Conservation (phyloP, 1,140 invertebrate genomes). For the Drosophila triauraria region DNA sequence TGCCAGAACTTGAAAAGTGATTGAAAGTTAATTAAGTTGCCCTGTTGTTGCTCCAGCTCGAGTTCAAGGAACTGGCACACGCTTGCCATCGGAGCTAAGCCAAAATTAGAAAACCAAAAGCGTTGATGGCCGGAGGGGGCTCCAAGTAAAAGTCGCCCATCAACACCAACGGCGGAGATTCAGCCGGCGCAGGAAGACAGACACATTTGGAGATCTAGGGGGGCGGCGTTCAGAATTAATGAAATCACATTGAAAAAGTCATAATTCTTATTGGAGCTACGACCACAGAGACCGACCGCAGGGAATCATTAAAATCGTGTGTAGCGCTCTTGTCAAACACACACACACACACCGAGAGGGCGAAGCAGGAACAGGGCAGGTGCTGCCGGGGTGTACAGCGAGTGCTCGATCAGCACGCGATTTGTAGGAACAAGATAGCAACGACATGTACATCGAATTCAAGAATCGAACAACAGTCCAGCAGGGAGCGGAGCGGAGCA, state of each 20-base stretch:
- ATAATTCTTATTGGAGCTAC: slow-evolving; percentile 69
- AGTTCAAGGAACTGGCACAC: slow-evolving; percentile 73
- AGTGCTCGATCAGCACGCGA: slow-evolving; percentile 75
- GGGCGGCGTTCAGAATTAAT: slow-evolving; percentile 63
- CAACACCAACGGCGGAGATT: slow-evolving; percentile 74
- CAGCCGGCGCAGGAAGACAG: slow-evolving; percentile 13
- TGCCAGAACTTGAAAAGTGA: slow-evolving; percentile 40
- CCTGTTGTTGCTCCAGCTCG: slow-evolving; percentile 21
- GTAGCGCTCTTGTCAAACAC: slow-evolving; percentile 79
- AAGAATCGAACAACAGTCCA: slow-evolving; percentile 61
- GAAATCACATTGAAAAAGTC: slow-evolving; percentile 80
- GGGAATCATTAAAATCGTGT: slow-evolving; percentile 81
- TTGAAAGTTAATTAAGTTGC: slow-evolving; percentile 80
- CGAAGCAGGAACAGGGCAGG: slow-evolving; percentile 12
- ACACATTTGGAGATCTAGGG: background rate
- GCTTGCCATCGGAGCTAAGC: slow-evolving; percentile 14
- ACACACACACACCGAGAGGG: background rate
- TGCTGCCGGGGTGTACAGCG: slow-evolving; percentile 21
- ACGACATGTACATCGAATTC: slow-evolving; percentile 80
- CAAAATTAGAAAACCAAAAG: slow-evolving; percentile 51
- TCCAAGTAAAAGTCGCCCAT: slow-evolving; percentile 75
- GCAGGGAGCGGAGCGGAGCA: slow-evolving; percentile 18
- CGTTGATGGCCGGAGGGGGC: slow-evolving; percentile 43
- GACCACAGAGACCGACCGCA: slow-evolving; percentile 53
- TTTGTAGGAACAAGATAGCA: slow-evolving; percentile 80